Percentiles rank a stretch among this genome's conserved stretches.
Conservation (phyloP, 2,888 invertebrate genomes). For the Neoascia interrupta region DNA sequence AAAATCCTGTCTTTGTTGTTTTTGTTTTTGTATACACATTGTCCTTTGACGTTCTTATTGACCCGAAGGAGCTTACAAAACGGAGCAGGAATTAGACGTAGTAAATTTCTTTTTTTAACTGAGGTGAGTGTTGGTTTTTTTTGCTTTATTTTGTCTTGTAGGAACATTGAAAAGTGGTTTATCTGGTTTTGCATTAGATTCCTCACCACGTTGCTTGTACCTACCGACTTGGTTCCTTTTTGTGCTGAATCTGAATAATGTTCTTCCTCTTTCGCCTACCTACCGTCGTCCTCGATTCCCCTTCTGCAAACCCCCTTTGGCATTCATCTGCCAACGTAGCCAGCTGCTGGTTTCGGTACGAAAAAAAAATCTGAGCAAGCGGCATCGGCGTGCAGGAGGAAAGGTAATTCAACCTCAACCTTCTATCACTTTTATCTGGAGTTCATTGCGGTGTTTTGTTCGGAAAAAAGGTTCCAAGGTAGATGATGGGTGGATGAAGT, state of each 20-base stretch:
- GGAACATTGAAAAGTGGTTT: conserved; percentile 24
- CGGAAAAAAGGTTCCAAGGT: conserved; percentile 2
- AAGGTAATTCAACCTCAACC: conserved; percentile 65
- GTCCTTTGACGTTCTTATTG: conserved; percentile 43
- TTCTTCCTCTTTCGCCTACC: not conserved
- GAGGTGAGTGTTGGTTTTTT: conserved; percentile 45
- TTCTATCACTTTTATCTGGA: conserved; percentile 49
- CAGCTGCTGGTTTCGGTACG: conserved; percentile 44
- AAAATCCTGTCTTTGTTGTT: conserved; percentile 7
- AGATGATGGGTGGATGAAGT: not conserved
- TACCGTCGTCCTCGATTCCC: not conserved
- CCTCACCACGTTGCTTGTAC: too few relatives aligned
- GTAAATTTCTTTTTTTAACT: conserved; percentile 19
- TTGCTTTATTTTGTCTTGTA: not conserved
- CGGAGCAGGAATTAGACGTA: conserved; percentile 9
- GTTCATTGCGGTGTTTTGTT: conserved; percentile 43
- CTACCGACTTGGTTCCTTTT: not conserved
- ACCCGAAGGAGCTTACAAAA: conserved; percentile 10
- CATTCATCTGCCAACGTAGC: conserved; percentile 22
- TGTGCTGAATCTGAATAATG: conserved; percentile 26
- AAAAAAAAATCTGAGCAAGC: too few relatives aligned
- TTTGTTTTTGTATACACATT: conserved; percentile 13
- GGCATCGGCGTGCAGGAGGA: conserved; percentile 27
- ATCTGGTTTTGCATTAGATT: conserved; percentile 48
- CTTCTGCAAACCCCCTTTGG: not conserved